phyloP scores from a whole-genome alignment of 2,888 invertebrate species.

The Physocephala rufipes region DNA sequence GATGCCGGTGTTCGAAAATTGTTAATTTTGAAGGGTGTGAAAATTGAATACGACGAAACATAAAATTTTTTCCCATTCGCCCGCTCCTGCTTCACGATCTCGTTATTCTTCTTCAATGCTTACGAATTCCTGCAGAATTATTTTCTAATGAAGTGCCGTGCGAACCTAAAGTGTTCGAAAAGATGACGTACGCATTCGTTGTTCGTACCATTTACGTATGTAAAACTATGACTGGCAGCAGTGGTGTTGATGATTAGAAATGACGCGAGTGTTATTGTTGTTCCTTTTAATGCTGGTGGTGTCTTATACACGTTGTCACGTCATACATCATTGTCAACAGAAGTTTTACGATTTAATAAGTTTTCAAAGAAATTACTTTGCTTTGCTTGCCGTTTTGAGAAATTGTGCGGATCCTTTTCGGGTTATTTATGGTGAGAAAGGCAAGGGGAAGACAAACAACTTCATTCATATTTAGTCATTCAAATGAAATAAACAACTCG shows the following conservation, averaged over 20 bases:
- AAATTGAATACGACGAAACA: conserved; percentile 31
- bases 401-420: conserved; percentile 13
- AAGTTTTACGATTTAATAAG: conserved; percentile 56
- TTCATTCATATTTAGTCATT: too few relatives aligned
- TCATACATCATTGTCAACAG: conserved; percentile 62
- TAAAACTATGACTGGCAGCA: conserved; percentile 13
- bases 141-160: conserved; percentile 29
- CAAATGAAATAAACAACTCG: too few relatives aligned
- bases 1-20: background rate
- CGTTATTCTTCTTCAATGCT: background rate
- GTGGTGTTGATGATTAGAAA: background rate
- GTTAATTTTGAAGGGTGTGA: conserved; percentile 41
- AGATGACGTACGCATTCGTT: too few relatives aligned
- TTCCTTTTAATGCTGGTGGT: conserved; percentile 18
- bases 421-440: background rate
- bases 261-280: conserved; percentile 23
- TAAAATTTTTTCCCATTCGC: background rate
- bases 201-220: background rate
- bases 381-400: conserved; percentile 9
- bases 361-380: conserved; percentile 41
- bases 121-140: conserved; percentile 21
- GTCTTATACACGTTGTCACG: conserved; percentile 32
- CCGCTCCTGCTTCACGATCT: background rate
- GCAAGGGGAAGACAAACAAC: background rate
- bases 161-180: background rate